Conservation (phyloP, 2,113 vertebrate species). For the Acinonyx jubatus region DNA sequence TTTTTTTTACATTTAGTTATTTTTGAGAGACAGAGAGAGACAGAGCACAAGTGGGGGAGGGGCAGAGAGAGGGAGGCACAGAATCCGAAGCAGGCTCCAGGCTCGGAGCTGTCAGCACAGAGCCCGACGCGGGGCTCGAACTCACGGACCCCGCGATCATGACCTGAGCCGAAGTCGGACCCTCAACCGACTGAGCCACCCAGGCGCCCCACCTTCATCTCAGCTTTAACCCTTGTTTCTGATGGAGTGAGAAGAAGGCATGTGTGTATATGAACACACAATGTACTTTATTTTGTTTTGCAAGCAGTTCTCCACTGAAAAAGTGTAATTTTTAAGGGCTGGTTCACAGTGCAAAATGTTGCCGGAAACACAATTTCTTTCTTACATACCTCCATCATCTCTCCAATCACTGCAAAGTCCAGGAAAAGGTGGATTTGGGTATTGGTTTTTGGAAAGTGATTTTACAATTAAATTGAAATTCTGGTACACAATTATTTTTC, state of each 20-base stretch:
- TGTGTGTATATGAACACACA: not conserved
- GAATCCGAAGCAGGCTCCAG: no score
- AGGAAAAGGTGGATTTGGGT: not conserved
- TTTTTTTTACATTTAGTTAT: no score
- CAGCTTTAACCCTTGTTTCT: not conserved
- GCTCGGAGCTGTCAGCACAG: no score
- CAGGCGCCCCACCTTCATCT: not conserved
- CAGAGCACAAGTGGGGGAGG: no score
- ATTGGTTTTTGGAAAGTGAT: slow-evolving; percentile 43
- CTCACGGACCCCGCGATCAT: no score
- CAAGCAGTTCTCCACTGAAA: not conserved
- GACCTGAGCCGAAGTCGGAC: no score
- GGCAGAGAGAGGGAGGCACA: no score
- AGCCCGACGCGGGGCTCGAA: no score
- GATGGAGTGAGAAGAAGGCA: not conserved
- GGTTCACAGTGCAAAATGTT: not conserved
- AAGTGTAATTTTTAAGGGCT: not conserved
- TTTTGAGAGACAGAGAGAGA: no score
- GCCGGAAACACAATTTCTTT: not conserved
- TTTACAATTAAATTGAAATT: slow-evolving; percentile 50
- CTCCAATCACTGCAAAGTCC: not conserved
- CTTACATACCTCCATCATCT: not conserved
- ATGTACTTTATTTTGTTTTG: not conserved
- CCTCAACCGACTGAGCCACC: no score
- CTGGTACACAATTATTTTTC: slow-evolving; percentile 22